Evolutionary conservation across 2,113 vertebrate genomes (phyloP).

Genomic region (Ceyx margarethae): DNA sequence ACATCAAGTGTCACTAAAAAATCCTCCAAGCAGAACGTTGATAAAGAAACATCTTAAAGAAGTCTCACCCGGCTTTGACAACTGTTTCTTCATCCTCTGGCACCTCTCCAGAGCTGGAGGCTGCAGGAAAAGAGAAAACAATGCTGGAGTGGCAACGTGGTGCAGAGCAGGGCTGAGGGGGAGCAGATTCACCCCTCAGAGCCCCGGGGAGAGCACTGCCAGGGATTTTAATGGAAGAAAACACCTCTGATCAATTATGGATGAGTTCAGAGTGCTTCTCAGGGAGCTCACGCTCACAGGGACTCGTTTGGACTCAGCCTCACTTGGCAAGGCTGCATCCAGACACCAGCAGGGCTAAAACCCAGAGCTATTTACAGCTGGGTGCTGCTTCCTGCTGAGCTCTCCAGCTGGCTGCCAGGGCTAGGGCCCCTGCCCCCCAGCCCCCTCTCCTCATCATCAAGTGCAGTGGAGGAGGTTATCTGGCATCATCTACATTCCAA

Average conservation of each 20-base stretch:
- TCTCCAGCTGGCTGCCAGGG: not conserved
- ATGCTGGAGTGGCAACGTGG: no score
- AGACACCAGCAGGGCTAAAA: not conserved
- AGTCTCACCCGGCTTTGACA: no score
- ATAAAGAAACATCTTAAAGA: no score
- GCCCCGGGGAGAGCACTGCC: not conserved
- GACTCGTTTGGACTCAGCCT: not conserved
- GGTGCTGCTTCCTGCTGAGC: not conserved
- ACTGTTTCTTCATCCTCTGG: no score
- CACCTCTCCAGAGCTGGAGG: no score
- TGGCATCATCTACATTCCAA: not conserved
- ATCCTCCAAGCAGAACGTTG: no score
- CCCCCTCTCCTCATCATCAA: not conserved
- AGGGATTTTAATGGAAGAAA: not conserved
- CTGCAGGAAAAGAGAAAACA: no score
- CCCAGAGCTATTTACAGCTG: not conserved
- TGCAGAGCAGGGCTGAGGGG: no score
- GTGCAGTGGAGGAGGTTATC: not conserved
- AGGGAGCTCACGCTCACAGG: accelerated
- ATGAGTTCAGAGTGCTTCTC: not conserved
- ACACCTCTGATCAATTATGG: not conserved
- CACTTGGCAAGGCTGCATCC: not conserved
- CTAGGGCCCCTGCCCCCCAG: no score
- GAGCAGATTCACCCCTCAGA: no score
- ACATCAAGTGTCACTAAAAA: no score